Conservation (phyloP, 2,113 vertebrate genomes). For the Candoia aspera region DNA sequence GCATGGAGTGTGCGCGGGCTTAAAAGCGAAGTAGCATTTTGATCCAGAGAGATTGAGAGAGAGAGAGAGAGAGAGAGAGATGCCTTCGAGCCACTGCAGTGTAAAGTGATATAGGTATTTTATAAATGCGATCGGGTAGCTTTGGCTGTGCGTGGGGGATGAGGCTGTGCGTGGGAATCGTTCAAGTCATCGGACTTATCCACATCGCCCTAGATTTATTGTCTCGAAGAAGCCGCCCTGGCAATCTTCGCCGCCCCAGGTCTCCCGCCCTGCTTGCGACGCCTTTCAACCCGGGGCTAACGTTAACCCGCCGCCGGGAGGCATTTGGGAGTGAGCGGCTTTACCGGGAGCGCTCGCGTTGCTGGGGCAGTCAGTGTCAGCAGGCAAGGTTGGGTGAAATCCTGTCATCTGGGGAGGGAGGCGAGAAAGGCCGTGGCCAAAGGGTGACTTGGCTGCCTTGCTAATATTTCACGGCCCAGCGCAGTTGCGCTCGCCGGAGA, state of each 20-base stretch:
- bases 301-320: neutral
- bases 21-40: neutral
- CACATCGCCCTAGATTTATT: neutral
- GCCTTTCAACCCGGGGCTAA: neutral
- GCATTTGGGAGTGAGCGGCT: neutral
- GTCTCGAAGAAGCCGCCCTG: neutral
- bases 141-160: neutral
- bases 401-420: neutral
- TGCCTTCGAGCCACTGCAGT: neutral
- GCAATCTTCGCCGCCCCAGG: neutral
- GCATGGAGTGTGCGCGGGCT: neutral
- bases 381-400: neutral
- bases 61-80: neutral
- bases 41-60: neutral
- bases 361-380: neutral
- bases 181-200: neutral
- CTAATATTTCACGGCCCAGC: conserved; percentile 31
- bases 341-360: neutral
- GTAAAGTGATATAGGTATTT: neutral
- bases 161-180: neutral
- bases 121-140: neutral
- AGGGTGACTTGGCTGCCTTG: neutral
- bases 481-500: neutral
- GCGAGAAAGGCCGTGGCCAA: neutral
- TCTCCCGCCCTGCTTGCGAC: too few species aligned